phyloP scores from a whole-genome alignment of 2,888 invertebrate genomes.

The Orthosia cruda region DNA sequence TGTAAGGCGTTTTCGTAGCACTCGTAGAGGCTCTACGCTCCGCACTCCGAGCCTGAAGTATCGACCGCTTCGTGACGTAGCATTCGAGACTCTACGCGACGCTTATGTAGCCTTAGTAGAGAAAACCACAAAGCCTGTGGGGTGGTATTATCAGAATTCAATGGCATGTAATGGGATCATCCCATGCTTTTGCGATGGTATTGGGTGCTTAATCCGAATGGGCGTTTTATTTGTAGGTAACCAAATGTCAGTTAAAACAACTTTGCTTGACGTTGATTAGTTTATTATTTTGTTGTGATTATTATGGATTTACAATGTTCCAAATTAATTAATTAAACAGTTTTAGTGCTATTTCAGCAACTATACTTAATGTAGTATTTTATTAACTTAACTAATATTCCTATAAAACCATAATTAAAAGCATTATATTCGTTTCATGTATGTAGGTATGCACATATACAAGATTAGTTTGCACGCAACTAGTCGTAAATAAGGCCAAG shows the following conservation, averaged over 20 bases:
- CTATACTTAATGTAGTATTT: too few relatives aligned
- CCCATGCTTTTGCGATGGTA: constrained; percentile 15
- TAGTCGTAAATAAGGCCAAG: background rate
- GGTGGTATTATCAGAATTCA: constrained; percentile 71
- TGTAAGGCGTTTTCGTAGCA: constrained; percentile 66
- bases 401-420: background rate
- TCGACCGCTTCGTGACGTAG: constrained; percentile 50
- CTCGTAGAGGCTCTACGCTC: constrained; percentile 50
- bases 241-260: background rate
- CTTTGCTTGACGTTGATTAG: background rate
- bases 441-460: background rate
- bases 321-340: background rate
- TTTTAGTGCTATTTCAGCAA: background rate
- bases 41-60: constrained; percentile 48
- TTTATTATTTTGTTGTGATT: background rate
- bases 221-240: background rate
- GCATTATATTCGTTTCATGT: background rate
- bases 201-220: background rate
- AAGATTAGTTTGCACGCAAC: background rate
- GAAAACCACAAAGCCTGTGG: constrained; percentile 77
- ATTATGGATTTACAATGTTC: too few relatives aligned
- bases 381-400: background rate
- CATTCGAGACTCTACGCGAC: constrained; percentile 45
- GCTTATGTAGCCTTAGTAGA: constrained; percentile 74
- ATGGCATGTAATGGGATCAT: constrained; percentile 47